Evolutionary conservation across 2,888 invertebrate species (phyloP).

Genomic region (Cetonia aurata): DNA sequence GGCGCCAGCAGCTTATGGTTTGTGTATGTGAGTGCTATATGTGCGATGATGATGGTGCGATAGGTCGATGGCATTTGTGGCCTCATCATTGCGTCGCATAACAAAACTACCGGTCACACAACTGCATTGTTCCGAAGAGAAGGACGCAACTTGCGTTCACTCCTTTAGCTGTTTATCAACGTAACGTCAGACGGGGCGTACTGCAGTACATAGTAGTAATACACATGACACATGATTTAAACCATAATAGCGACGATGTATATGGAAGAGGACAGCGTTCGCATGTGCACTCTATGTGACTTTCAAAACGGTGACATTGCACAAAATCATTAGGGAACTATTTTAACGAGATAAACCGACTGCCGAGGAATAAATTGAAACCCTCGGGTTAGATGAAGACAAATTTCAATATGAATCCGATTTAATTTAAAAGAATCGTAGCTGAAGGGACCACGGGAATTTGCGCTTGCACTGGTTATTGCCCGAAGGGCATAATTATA

Average conservation of each 20-base stretch:
- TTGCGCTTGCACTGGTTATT: no score
- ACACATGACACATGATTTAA: conserved; percentile 22
- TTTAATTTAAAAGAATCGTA: conserved; percentile 19
- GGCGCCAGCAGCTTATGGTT: conserved; percentile 27
- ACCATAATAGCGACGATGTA: conserved; percentile 21
- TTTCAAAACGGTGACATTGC: conserved; percentile 25
- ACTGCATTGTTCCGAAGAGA: conserved; percentile 37
- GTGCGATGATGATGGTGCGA: conserved; percentile 32
- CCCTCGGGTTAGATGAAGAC: conserved; percentile 5
- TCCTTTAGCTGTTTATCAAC: conserved; percentile 35
- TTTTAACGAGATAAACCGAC: conserved; percentile 29
- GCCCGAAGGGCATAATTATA: no score
- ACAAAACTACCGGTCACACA: conserved; percentile 37
- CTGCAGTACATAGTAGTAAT: conserved; percentile 1
- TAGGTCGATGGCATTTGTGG: conserved; percentile 40
- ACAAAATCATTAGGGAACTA: conserved; percentile 27
- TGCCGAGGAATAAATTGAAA: conserved; percentile 19
- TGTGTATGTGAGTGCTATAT: conserved; percentile 25
- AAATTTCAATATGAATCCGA: conserved; percentile 26
- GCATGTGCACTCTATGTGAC: conserved; percentile 17
- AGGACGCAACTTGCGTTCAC: conserved; percentile 13
- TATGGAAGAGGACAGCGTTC: conserved; percentile 1
- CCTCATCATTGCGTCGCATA: conserved; percentile 38
- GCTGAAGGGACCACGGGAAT: no score
- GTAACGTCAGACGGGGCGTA: conserved; percentile 12